phyloP scores from a whole-genome alignment of 2,113 vertebrate genomes.

The Chamaetylas fuelleborni region DNA sequence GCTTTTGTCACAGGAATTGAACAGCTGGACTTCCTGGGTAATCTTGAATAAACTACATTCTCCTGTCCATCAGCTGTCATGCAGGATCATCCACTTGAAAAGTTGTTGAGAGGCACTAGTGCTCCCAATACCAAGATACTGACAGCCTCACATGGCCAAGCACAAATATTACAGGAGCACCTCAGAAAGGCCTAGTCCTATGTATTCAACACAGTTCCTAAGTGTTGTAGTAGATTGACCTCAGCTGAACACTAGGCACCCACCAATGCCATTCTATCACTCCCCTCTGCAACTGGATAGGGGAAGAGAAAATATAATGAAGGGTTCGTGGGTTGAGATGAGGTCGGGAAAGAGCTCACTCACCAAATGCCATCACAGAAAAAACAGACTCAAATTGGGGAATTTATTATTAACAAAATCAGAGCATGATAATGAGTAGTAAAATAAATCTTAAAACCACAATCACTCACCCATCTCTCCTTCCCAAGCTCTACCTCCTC shows the following conservation, averaged over 20 bases:
- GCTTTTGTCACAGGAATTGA: neutral
- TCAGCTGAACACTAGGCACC: neutral
- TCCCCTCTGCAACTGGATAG: neutral
- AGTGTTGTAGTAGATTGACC: neutral
- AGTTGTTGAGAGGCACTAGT: neutral
- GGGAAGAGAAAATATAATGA: neutral
- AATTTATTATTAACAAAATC: neutral
- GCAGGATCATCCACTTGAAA: neutral
- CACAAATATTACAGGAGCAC: neutral
- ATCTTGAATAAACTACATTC: neutral
- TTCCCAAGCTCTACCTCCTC: neutral
- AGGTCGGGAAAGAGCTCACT: neutral
- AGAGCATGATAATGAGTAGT: neutral
- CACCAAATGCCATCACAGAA: neutral
- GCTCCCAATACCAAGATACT: neutral
- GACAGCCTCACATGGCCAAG: neutral
- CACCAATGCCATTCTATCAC: neutral
- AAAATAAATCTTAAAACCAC: neutral
- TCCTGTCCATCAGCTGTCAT: neutral
- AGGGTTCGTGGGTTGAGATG: neutral
- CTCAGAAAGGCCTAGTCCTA: neutral
- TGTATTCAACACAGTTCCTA: neutral
- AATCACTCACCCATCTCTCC: neutral
- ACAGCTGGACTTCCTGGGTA: neutral
- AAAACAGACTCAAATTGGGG: neutral